Evolutionary conservation across 2,888 invertebrate species (phyloP).

Genomic region (Emmelina monodactyla): DNA sequence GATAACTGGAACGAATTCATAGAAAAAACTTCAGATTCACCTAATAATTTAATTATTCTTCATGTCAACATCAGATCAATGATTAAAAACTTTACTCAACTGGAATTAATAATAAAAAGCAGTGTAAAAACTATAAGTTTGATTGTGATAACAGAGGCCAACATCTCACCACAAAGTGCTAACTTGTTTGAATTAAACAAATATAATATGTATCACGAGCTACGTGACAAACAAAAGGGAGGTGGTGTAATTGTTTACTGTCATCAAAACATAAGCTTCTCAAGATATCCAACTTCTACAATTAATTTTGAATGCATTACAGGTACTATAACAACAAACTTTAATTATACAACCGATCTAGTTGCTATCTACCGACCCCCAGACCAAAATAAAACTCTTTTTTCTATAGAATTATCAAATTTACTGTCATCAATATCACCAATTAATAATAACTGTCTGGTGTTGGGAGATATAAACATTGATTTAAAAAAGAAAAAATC

Average conservation of each 20-base stretch:
- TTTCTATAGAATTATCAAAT: constrained; percentile 4
- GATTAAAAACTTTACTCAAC: constrained; percentile 11
- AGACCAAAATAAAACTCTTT: constrained; percentile 4
- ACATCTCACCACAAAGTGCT: constrained; percentile 5
- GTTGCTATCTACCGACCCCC: constrained; percentile 12
- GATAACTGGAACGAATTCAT: constrained; percentile 2
- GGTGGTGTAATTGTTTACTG: constrained; percentile 9
- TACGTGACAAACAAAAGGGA: constrained; percentile 7
- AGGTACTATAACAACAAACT: constrained; percentile 1
- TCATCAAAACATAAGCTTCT: constrained; percentile 6
- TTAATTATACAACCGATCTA: constrained; percentile 1
- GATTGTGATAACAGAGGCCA: constrained; percentile 12
- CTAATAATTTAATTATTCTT: neutral
- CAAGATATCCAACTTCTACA: neutral
- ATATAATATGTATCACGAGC: constrained; percentile 9
- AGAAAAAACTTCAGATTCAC: neutral
- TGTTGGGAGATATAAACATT: constrained; percentile 11
- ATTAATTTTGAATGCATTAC: constrained; percentile 5
- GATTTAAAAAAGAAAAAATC: constrained; percentile 1
- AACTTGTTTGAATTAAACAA: constrained; percentile 4
- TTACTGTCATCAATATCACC: neutral
- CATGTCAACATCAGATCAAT: constrained; percentile 8
- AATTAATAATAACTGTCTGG: neutral
- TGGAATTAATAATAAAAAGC: constrained; percentile 11
- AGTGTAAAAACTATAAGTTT: constrained; percentile 6